phyloP scores from a whole-genome alignment of 2,113 vertebrate species.

The Phalacrocorax aristotelis region DNA sequence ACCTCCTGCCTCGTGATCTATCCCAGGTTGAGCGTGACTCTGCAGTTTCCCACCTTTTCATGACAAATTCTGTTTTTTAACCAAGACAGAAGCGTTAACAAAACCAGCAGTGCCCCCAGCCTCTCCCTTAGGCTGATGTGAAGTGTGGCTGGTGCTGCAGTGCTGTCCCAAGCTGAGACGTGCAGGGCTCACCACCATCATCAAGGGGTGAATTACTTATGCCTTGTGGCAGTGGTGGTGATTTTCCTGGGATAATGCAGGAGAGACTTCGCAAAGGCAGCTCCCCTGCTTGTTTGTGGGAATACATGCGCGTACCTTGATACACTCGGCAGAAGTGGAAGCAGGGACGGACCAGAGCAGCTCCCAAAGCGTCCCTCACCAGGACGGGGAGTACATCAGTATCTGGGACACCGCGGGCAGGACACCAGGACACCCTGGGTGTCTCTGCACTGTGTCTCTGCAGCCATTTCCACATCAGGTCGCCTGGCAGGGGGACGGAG shows the following conservation, averaged over 20 bases:
- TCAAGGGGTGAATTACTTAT: background rate
- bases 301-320: fast-evolving
- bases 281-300: background rate
- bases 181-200: background rate
- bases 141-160: background rate
- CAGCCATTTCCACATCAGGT: background rate
- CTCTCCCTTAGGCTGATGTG: fast-evolving
- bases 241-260: background rate
- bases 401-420: background rate
- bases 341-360: background rate
- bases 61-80: background rate
- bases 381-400: background rate
- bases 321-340: fast-evolving
- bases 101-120: background rate
- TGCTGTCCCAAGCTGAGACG: fast-evolving
- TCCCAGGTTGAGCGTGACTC: background rate
- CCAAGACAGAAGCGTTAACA: background rate
- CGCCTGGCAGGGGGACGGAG: background rate
- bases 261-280: background rate
- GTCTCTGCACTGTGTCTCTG: fast-evolving
- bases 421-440: background rate
- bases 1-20: background rate
- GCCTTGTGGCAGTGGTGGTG: fast-evolving
- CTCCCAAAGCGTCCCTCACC: fast-evolving
- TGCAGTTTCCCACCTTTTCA: background rate